Percentiles rank a stretch among this genome's conserved stretches.
phyloP scores from a whole-genome alignment of 2,888 invertebrate genomes.

The Eurois occulta region DNA sequence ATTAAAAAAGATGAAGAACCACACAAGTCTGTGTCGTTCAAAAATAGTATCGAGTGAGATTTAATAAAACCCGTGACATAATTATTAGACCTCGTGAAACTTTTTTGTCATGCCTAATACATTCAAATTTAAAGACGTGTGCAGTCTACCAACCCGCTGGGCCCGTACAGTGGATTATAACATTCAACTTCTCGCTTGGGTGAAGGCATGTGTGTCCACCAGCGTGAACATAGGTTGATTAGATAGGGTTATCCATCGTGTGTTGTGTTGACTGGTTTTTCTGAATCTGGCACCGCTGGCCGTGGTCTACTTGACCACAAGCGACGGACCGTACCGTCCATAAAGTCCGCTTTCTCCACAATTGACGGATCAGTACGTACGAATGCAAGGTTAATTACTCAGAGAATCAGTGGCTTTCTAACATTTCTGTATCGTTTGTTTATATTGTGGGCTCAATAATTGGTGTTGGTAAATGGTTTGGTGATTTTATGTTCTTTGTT shows the following conservation, averaged over 20 bases:
- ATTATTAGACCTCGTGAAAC: neutral
- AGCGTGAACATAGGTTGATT: neutral
- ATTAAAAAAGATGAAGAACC: neutral
- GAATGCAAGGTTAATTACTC: constrained; percentile 67
- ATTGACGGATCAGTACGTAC: constrained; percentile 69
- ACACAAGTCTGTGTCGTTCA: neutral
- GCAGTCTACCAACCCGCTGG: neutral
- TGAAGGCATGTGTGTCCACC: neutral
- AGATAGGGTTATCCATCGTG: neutral
- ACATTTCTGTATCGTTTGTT: constrained; percentile 42
- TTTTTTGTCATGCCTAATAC: neutral
- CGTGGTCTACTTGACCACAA: constrained; percentile 81
- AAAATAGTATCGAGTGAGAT: neutral
- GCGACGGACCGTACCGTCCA: constrained; percentile 76
- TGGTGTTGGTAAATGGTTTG: neutral
- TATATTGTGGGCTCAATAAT: constrained; percentile 24
- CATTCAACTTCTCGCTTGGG: neutral
- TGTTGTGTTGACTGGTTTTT: constrained; percentile 39
- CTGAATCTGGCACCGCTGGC: constrained; percentile 19
- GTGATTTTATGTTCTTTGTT: neutral
- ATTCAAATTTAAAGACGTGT: neutral
- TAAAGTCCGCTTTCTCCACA: constrained; percentile 78
- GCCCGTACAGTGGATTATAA: neutral
- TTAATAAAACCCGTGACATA: neutral
- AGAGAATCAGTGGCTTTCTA: constrained; percentile 62